Percentiles rank a stretch among this genome's conserved stretches.
Evolutionary conservation across 2,113 vertebrate genomes (phyloP).

Genomic region (Antigone vipio): DNA sequence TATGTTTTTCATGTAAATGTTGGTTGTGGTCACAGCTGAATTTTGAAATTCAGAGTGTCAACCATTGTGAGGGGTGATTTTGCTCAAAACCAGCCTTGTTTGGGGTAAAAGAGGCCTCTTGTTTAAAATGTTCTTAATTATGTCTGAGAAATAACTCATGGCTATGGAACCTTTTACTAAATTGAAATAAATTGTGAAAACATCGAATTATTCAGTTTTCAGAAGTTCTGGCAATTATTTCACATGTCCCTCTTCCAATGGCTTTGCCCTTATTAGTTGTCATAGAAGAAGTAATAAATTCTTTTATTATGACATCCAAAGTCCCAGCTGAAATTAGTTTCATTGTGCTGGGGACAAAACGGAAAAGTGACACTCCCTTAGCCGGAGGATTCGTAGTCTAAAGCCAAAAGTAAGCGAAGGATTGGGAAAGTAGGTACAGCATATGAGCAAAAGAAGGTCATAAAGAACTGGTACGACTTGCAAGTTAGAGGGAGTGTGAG

Average conservation of each 20-base stretch:
- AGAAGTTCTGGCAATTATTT: constrained; percentile 64
- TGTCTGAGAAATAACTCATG: constrained; percentile 50
- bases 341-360: constrained; percentile 64
- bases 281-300: constrained; percentile 63
- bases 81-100: constrained; percentile 38
- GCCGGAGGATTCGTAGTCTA: constrained; percentile 1
- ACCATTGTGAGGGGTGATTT: constrained; percentile 26
- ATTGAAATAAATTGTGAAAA: constrained; percentile 68
- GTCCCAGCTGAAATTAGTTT: constrained; percentile 53
- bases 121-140: constrained; percentile 62
- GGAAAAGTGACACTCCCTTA: constrained; percentile 62
- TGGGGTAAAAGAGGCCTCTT: constrained; percentile 51
- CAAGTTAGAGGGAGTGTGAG: not conserved
- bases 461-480: not conserved
- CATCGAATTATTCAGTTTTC: constrained; percentile 62
- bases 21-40: constrained; percentile 35
- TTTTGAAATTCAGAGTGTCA: constrained; percentile 41
- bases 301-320: constrained; percentile 52
- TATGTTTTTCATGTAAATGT: constrained; percentile 30
- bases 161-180: constrained; percentile 61
- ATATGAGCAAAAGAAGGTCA: not conserved
- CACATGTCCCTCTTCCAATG: constrained; percentile 34
- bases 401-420: constrained; percentile 24
- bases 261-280: constrained; percentile 59
- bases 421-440: constrained; percentile 34